Percentiles rank a stretch among this genome's conserved stretches.
phyloP scores from a whole-genome alignment of 2,113 vertebrate species.

The Mesitornis unicolor region DNA sequence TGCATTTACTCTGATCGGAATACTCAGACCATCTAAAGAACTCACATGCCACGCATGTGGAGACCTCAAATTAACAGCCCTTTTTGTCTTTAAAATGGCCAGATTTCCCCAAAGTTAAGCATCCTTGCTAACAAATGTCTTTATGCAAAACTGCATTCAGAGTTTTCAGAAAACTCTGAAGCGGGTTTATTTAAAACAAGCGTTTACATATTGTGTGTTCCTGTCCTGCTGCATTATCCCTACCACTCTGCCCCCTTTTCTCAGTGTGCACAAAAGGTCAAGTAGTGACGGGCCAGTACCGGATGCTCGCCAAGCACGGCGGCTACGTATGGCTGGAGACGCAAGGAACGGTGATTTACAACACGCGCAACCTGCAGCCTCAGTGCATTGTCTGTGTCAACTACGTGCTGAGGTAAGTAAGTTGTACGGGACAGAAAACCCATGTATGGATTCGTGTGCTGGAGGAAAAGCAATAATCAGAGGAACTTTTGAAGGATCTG shows the following conservation, averaged over 20 bases:
- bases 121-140: not conserved
- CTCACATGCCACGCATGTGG: not conserved
- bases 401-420: constrained; percentile 92
- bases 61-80: not conserved
- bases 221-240: not conserved
- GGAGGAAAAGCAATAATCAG: not conserved
- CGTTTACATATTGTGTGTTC: not conserved
- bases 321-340: constrained; percentile 95
- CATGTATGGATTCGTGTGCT: not conserved
- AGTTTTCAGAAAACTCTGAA: not conserved
- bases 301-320: constrained; percentile 90
- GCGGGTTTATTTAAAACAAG: not conserved
- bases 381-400: constrained; percentile 92
- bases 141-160: too few species aligned
- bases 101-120: not conserved
- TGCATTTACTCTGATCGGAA: not conserved
- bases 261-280: constrained; percentile 91
- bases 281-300: constrained; percentile 89
- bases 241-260: not conserved
- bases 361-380: constrained; percentile 80
- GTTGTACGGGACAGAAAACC: not conserved
- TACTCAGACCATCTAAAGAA: not conserved
- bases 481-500: not conserved
- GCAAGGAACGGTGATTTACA: constrained; percentile 90
- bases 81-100: not conserved